Conservation (phyloP, 2,888 invertebrate genomes). For the Lasioglossum marginatum region DNA sequence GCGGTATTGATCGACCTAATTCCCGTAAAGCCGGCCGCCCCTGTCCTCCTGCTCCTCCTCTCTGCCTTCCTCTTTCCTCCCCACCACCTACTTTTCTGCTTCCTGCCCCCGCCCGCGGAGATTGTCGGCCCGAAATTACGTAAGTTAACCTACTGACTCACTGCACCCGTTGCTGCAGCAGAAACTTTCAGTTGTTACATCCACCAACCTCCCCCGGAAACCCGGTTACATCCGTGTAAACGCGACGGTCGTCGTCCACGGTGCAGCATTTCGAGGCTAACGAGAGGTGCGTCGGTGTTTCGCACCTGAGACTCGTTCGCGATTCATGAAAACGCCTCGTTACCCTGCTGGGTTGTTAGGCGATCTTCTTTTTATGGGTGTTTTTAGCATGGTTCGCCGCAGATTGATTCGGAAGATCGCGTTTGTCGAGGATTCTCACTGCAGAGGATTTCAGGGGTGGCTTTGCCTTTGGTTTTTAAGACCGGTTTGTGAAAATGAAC, state of each 20-base stretch:
- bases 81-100: background rate
- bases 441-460: background rate
- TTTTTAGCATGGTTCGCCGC: background rate
- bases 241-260: background rate
- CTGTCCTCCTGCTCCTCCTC: background rate
- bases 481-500: too few relatives aligned
- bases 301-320: background rate
- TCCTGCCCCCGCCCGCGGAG: conserved; percentile 57
- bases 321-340: conserved; percentile 1
- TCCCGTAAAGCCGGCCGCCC: conserved; percentile 72
- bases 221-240: background rate
- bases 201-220: conserved; percentile 26
- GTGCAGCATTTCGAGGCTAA: background rate
- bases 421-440: too few relatives aligned
- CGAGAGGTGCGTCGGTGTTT: background rate
- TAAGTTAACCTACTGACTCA: conserved; percentile 80
- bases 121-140: conserved; percentile 74
- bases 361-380: background rate
- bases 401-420: background rate
- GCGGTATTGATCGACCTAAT: conserved; percentile 83
- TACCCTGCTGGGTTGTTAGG: background rate
- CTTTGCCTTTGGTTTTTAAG: background rate
- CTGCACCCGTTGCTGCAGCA: conserved; percentile 65
- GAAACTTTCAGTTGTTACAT: conserved; percentile 52
- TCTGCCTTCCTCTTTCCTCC: background rate